Base-by-base conservation (phyloP, 2,888 invertebrate genomes). In the Digitonthophagus gazella region DNA sequence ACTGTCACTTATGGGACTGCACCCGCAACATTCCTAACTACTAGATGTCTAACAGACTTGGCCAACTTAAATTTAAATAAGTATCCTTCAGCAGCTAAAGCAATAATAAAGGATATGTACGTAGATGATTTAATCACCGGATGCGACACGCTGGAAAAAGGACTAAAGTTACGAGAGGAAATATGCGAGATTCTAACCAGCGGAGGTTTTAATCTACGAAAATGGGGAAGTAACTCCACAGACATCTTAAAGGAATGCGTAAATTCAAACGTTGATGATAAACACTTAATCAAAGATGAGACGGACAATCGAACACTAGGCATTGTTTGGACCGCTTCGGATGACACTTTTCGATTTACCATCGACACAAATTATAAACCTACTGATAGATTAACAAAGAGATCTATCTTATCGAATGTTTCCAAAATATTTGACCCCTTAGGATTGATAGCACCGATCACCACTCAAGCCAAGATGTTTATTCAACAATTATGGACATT, bases 1-100 rank as follows among this genome's bases (percentile, higher is more conserved):
- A 75, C 74, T 4, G 74, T 75, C 1, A 75, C 74, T 6, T 75
- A 76, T 58, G 76, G 76, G 0, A 74, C 71, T 2, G 69, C 72
- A 0, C 56, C 72, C 5, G 75, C 74, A 3, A 72, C 74, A 18
- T 75, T 67, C 67, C 58, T 75, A 6, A 58, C 64, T n/a, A 64
- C 64, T 8, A n/a, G 64, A 28, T 64, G 64, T 22, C 14, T 64
- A 28, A 28, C 15, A 5, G 44, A 64, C 16, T 14, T 64, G 15
- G 64, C 64, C 15, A 18, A 15, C 11, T 16, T 18, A 58, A 28
- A 19, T 11, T 11, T n/a, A 15, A 28, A 15, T 11, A 16, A 64
- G 4, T 64, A 4, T 28, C 28, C 28, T 22, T 11, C 15, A n/a
- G 64, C 64, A 5, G 5, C 44, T 14, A 14, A 64, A n/a, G 64